phyloP scores from a whole-genome alignment of 2,888 invertebrate species.

The Macrophya alboannulata region DNA sequence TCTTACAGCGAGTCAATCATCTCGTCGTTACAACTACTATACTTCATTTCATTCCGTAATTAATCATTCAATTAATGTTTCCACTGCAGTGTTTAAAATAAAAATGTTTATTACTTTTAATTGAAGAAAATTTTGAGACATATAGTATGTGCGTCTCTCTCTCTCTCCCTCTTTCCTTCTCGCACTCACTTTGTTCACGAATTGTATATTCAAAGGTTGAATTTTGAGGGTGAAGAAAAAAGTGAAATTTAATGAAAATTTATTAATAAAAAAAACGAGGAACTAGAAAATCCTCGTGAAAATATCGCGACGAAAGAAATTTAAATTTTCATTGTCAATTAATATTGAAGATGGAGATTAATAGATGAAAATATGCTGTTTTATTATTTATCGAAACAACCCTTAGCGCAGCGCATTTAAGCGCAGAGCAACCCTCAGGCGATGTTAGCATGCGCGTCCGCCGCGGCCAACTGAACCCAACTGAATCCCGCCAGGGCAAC shows the following conservation, averaged over 20 bases:
- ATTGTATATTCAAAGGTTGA: background rate
- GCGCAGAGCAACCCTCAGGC: slow-evolving; percentile 41
- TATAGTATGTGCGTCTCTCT: background rate
- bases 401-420: slow-evolving; percentile 42
- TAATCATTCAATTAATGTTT: background rate
- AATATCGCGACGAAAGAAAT: background rate
- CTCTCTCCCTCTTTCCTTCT: background rate
- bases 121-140: background rate
- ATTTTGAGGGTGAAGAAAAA: background rate
- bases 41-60: background rate
- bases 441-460: slow-evolving; percentile 54
- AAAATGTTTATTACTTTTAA: background rate
- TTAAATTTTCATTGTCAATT: background rate
- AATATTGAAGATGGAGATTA: background rate
- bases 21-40: background rate
- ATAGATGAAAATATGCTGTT: background rate
- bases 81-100: background rate
- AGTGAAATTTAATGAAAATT: background rate
- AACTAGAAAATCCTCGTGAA: background rate
- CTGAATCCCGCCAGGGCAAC: slow-evolving; percentile 56
- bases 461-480: slow-evolving; percentile 52
- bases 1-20: background rate
- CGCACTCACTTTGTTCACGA: background rate
- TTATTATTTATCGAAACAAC: slow-evolving; percentile 31
- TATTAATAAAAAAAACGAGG: background rate